Percentiles rank a stretch among this genome's conserved stretches.
These are phyloP conservation scores for Paramuricea clavata DNA, from an alignment of 92 coral and sea anemone genomes.

Conservation along the genomic window DNA sequence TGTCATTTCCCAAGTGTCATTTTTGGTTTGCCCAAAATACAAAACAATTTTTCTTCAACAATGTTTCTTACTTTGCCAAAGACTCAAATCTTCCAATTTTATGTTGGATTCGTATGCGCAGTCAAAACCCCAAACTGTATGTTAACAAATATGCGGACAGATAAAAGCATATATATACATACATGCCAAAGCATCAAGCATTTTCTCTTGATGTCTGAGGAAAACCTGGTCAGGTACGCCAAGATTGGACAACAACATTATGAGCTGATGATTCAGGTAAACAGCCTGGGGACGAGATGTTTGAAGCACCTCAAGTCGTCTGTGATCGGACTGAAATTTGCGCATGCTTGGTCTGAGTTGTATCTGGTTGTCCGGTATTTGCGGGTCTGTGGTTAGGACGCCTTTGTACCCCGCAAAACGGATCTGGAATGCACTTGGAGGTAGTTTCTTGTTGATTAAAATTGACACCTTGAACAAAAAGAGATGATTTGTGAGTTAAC, in stretches of 20 bases:
- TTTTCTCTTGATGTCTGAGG: conserved; percentile 84
- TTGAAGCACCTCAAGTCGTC: conserved; percentile 72
- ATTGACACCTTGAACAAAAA: conserved; percentile 71
- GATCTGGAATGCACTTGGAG: conserved; percentile 92
- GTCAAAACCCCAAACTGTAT: too few relatives aligned
- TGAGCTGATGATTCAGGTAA: conserved; percentile 93
- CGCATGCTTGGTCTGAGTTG: conserved; percentile 87
- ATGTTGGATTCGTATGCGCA: too few relatives aligned
- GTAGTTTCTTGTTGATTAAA: conserved; percentile 70
- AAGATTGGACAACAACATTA: conserved; percentile 86
- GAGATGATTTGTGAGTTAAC: neutral
- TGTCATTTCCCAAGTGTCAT: too few relatives aligned
- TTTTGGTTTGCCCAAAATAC: too few relatives aligned
- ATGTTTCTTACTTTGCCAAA: too few relatives aligned
- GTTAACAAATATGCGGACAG: too few relatives aligned
- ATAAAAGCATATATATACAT: too few relatives aligned
- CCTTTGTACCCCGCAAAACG: conserved; percentile 96
- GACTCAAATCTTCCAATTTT: too few relatives aligned
- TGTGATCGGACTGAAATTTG: conserved; percentile 78
- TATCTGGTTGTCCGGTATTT: conserved; percentile 74
- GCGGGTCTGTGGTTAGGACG: conserved; percentile 84
- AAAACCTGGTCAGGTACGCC: conserved; percentile 87
- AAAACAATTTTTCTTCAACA: too few relatives aligned
- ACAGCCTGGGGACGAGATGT: conserved; percentile 45
- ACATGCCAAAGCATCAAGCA: conserved; percentile 90